phyloP scores from a whole-genome alignment of 2,113 vertebrate genomes.

The Tragelaphus imberbis region DNA sequence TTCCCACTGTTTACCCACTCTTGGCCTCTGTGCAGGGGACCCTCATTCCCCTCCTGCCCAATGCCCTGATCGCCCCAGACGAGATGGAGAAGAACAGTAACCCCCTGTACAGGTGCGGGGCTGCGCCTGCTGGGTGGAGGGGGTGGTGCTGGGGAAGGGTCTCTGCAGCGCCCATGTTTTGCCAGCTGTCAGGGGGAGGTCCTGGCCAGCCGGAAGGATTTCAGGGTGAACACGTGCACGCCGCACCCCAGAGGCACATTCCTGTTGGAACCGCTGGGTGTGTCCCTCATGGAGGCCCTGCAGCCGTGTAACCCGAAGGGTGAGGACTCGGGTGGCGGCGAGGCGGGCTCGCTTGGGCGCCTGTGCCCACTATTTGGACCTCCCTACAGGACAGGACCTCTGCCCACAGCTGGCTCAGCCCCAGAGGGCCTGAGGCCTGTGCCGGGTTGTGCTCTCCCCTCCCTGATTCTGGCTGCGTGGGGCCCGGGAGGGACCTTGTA shows the following conservation, averaged over 20 bases:
- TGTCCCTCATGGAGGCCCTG: constrained; percentile 5
- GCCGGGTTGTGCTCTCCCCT: background rate
- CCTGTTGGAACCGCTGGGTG: constrained; percentile 75
- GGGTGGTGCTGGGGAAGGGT: too few relatives aligned
- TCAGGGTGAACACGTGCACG: constrained; percentile 86
- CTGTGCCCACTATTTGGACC: background rate
- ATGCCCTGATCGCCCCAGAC: constrained; percentile 85
- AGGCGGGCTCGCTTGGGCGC: background rate
- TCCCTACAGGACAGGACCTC: background rate
- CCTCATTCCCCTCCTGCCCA: constrained; percentile 83
- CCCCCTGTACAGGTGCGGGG: constrained; percentile 87
- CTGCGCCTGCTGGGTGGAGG: background rate
- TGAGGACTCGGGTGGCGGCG: background rate
- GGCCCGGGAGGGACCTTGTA: background rate
- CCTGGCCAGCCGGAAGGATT: constrained; percentile 90
- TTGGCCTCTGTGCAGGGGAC: constrained; percentile 70
- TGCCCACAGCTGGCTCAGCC: background rate
- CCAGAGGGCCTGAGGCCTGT: background rate
- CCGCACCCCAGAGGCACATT: constrained; percentile 80
- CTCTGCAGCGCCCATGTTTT: background rate
- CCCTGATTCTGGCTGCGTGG: background rate
- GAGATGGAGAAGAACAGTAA: constrained; percentile 84
- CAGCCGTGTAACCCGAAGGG: background rate
- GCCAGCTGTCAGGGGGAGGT: constrained; percentile 87
- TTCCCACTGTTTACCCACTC: accelerated